Base-by-base conservation (phyloP, 1,140 invertebrate species). In the Rhagoletis zephyria region DNA sequence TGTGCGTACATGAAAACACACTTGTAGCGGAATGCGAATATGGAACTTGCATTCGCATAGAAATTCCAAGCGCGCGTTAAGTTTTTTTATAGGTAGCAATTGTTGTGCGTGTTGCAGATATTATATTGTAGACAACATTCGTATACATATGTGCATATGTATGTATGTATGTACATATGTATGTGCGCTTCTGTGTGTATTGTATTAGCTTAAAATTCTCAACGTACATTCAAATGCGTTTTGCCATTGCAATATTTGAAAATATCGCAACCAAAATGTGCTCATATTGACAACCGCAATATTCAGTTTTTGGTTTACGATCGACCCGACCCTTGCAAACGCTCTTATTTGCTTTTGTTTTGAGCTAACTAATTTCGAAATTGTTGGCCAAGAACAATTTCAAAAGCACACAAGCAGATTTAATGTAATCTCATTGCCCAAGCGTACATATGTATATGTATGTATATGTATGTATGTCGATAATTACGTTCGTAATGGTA, bases 201-300 rank as follows among this genome's bases (percentile, higher is more conserved):
- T 74, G 5, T 56, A 56, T 56, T 56, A 56, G 51, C 51, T 56
- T 40, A 45, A 14, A 67, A 74, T 74, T 74, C 45, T n/a, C 40
- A 12, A 74, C 42, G 42, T 74, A 3, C 16, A 16, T 48, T 74
- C 40, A 9, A 10, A 48, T 45, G 42, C 42, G n/a, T 40, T 74
- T 45, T 45, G 2, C 7, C 42, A 10, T 48, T 74, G 67, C 40
- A 42, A 40, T 74, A 45, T 74, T 48, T 10, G 67, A 74, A 74
- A 74, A n/a, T 74, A 45, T 74, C 2, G 16, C 67, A 12, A 74
- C 19, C 64, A n/a, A 67, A 67, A 67, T 74, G 12, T 42, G 14
- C 42, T 48, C 4, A 40, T 45, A 74, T 48, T 14, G 45, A n/a
- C 40, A 74, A 74, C 67, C 67, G 67, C 67, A 74, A 74, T 74